These are phyloP conservation scores for Cetonia aurata DNA, from an alignment of 2,888 invertebrate species.

Conservation along the genomic window DNA sequence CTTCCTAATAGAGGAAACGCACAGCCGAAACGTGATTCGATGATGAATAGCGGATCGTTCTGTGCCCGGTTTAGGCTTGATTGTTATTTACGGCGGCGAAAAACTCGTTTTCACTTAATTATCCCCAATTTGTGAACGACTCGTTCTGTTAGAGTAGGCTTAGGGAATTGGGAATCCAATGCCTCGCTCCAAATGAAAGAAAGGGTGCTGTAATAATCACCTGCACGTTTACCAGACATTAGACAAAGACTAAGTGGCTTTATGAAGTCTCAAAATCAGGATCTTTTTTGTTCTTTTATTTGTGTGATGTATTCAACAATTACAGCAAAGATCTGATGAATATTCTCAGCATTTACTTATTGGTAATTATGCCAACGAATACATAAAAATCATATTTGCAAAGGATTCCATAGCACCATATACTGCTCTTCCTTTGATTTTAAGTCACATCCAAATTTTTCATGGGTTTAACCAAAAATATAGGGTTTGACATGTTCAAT, in stretches of 20 bases:
- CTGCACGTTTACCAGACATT: background rate
- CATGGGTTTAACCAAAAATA: too few relatives aligned
- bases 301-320: too few relatives aligned
- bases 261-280: too few relatives aligned
- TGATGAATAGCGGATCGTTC: conserved; percentile 28
- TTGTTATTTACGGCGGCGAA: conserved; percentile 32
- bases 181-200: background rate
- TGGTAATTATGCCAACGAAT: too few relatives aligned
- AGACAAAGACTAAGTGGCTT: background rate
- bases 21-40: conserved; percentile 33
- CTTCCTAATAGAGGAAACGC: conserved; percentile 32
- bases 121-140: conserved; percentile 21
- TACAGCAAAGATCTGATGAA: too few relatives aligned
- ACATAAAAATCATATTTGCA: too few relatives aligned
- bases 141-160: background rate
- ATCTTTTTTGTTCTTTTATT: too few relatives aligned
- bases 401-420: too few relatives aligned
- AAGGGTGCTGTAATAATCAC: background rate
- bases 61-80: conserved; percentile 8
- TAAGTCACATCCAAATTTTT: too few relatives aligned
- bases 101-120: conserved; percentile 15
- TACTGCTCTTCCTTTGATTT: too few relatives aligned
- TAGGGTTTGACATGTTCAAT: too few relatives aligned
- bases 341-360: too few relatives aligned
- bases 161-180: background rate